Evolutionary conservation across 2,797 vertebrate genomes (phyloP), one percentile per base, ranked within the genome.

Genomic region (Ambastaia sidthimunki): DNA sequence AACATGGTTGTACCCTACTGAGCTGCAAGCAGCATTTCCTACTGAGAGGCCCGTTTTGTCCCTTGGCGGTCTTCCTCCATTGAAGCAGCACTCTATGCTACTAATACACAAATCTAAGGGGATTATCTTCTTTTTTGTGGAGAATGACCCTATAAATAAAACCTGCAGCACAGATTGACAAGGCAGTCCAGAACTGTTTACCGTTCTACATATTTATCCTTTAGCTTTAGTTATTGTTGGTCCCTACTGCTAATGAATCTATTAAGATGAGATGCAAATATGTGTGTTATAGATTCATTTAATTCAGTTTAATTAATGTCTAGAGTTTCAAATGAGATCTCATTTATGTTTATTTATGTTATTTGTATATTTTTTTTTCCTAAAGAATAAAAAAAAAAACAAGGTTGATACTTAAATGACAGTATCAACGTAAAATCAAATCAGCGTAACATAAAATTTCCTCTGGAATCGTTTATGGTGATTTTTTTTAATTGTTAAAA

Each of bases 1-100:
- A 93, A 89, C 85, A 87, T 89, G 89, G 90, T 90, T 79, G 85
- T 77, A 83, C 89, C 90, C 91, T 91, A 92, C 90, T 92, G 92
- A 90, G 92, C 90, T 78, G 86, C 86, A 87, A 87, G 90, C 80
- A 86, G 86, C 84, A 90, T 84, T 92, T 92, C 90, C 91, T 91
- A 88, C 87, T 86, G 89, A 82, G 86, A 90, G 89, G 89, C 88
- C 88, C 88, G 83, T 90, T 90, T 90, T 85, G 89, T 87, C 87
- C 86, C 87, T 89, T 92, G 91, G 90, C 90, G 90, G 89, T 86
- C 85, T 82, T 87, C 77, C 83, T 90, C 89, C 88, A 91, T 93
- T 92, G 91, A 91, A 76, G 88, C 90, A 85, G 76, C 76, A 75
- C 78, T 84, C 80, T 83, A 82, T 87, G 72, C 72, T 87, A 82